These are phyloP conservation scores for Mergus octosetaceus DNA, from an alignment of 2,797 vertebrate genomes.

Conservation along the genomic window DNA sequence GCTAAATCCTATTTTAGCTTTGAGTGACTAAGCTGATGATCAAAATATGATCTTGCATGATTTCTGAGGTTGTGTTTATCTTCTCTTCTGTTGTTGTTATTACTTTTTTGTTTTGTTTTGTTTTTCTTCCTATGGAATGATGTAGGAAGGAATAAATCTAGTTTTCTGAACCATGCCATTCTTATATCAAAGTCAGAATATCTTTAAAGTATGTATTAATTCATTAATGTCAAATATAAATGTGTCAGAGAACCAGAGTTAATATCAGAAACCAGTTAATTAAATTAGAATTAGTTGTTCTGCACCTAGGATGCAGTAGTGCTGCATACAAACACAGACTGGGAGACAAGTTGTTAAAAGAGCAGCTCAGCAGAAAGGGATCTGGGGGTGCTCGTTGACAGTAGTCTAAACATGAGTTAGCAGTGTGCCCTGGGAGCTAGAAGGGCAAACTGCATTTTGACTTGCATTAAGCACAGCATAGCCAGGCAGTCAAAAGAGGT, in stretches of 20 bases:
- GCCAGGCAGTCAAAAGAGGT: no score
- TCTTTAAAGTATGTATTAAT: neutral
- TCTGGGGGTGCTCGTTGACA: neutral
- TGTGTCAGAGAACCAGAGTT: neutral
- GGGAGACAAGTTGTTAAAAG: neutral
- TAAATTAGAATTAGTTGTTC: no score
- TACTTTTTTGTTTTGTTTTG: no score
- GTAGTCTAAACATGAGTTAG: neutral
- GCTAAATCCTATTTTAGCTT: neutral
- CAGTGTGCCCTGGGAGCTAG: neutral
- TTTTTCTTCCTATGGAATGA: neutral
- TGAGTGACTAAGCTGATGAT: neutral
- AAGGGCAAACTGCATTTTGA: neutral
- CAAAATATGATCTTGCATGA: neutral
- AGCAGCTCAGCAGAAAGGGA: neutral
- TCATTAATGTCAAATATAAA: neutral
- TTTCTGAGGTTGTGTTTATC: neutral
- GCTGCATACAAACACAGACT: no score
- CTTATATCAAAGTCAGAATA: neutral
- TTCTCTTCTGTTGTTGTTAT: neutral
- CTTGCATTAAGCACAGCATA: no score
- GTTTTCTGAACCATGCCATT: neutral
- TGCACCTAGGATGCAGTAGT: no score
- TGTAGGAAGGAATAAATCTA: neutral
- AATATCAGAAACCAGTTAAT: neutral